These are phyloP conservation scores for Pimephales promelas DNA, from an alignment of 2,113 vertebrate genomes.

Conservation along the genomic window DNA sequence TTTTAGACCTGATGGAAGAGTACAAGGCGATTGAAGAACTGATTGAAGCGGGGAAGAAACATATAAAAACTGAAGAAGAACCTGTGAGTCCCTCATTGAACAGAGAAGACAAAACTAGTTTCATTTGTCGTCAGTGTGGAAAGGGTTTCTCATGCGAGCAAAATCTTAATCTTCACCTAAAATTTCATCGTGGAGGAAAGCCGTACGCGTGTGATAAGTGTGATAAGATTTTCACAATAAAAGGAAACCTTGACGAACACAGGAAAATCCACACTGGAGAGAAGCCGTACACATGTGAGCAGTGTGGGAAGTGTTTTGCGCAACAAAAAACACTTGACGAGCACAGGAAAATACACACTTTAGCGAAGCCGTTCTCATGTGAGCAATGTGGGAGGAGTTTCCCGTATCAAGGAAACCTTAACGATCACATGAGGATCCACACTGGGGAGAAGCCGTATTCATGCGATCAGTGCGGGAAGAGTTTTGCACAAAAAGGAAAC, in stretches of 20 bases:
- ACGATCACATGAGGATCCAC: neutral
- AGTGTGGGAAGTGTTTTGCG: neutral
- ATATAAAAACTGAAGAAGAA: neutral
- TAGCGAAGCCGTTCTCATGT: neutral
- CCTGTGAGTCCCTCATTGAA: neutral
- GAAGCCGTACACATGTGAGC: neutral
- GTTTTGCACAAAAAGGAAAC: neutral
- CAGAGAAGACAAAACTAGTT: neutral
- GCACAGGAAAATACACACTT: neutral
- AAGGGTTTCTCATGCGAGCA: neutral
- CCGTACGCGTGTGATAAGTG: neutral
- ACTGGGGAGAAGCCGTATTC: neutral
- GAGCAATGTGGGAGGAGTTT: conserved; percentile 3
- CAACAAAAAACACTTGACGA: neutral
- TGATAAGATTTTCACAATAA: neutral
- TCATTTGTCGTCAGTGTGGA: neutral
- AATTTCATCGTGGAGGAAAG: neutral
- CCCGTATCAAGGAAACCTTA: neutral
- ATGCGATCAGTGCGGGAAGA: neutral
- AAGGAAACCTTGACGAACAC: neutral
- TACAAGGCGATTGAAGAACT: neutral
- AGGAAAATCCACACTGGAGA: neutral
- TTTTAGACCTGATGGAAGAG: neutral
- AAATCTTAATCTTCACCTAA: neutral
- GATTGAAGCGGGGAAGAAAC: neutral